These are phyloP conservation scores for Zonitis immaculata DNA, from an alignment of 2,888 invertebrate species.

Conservation along the genomic window DNA sequence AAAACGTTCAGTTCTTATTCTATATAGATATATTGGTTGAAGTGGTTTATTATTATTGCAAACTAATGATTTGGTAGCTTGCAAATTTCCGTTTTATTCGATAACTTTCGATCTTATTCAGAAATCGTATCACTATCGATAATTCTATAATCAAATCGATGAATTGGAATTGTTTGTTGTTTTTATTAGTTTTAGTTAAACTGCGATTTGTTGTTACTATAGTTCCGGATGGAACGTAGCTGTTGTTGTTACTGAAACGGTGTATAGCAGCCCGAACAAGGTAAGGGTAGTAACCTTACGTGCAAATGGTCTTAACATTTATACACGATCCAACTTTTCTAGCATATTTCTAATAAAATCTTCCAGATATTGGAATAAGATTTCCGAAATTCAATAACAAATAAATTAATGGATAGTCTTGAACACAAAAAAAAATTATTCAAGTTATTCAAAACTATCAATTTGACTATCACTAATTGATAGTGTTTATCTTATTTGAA, in stretches of 20 bases:
- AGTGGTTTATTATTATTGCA: neutral
- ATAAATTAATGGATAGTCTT: neutral
- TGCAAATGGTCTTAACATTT: slow-evolving; percentile 31
- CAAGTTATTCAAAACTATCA: too few species aligned
- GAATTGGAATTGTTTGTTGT: neutral
- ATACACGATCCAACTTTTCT: slow-evolving; percentile 23
- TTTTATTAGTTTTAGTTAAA: neutral
- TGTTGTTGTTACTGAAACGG: slow-evolving; percentile 22
- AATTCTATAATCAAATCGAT: too few species aligned
- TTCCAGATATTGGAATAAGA: neutral
- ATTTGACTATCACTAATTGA: too few species aligned
- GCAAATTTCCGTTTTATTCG: neutral
- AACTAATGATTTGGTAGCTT: neutral
- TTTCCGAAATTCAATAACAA: neutral
- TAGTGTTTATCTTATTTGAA: too few species aligned
- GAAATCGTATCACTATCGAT: too few species aligned
- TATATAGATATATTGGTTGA: neutral
- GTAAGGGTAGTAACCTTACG: slow-evolving; percentile 40
- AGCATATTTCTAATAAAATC: slow-evolving; percentile 13
- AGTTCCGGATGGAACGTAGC: slow-evolving; percentile 26
- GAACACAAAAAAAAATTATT: too few species aligned
- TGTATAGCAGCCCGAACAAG: slow-evolving; percentile 37
- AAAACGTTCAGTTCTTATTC: neutral
- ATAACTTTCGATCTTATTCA: too few species aligned
- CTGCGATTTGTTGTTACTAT: neutral